phyloP scores from a whole-genome alignment of 2,113 vertebrate species.

The Eidolon helvum region DNA sequence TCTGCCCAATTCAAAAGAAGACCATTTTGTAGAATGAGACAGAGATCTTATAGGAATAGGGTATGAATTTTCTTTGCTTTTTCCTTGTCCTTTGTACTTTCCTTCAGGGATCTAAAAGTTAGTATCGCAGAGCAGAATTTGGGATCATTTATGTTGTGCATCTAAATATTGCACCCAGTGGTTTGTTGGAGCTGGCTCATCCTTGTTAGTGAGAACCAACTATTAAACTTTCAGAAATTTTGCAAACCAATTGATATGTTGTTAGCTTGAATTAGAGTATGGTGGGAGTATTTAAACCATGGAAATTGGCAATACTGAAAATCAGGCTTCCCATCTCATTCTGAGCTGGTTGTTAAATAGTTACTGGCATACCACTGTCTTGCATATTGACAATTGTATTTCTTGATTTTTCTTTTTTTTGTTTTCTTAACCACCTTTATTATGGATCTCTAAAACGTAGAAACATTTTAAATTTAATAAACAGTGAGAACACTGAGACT shows the following conservation, averaged over 20 bases:
- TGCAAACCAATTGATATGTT: not conserved
- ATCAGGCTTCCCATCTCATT: not conserved
- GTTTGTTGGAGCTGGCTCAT: not conserved
- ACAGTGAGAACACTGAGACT: not conserved
- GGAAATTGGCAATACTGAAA: slow-evolving; percentile 14
- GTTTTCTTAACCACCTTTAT: not conserved
- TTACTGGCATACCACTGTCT: not conserved
- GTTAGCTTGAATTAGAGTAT: not conserved
- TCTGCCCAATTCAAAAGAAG: not conserved
- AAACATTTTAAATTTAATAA: not conserved
- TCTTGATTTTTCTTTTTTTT: slow-evolving; percentile 14
- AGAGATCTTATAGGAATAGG: not conserved
- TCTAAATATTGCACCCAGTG: not conserved
- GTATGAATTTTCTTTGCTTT: not conserved
- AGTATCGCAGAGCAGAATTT: not conserved
- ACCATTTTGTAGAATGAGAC: not conserved
- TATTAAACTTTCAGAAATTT: slow-evolving; percentile 27
- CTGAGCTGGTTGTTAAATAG: not conserved
- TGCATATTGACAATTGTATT: not conserved
- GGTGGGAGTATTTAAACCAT: not conserved
- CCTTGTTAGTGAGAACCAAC: not conserved
- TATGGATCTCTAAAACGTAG: not conserved
- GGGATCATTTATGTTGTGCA: not conserved
- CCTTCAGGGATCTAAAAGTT: not conserved
- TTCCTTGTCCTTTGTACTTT: not conserved